These are phyloP conservation scores for Prosopocoilus inquinatus DNA, from an alignment of 2,888 invertebrate species.

Conservation along the genomic window DNA sequence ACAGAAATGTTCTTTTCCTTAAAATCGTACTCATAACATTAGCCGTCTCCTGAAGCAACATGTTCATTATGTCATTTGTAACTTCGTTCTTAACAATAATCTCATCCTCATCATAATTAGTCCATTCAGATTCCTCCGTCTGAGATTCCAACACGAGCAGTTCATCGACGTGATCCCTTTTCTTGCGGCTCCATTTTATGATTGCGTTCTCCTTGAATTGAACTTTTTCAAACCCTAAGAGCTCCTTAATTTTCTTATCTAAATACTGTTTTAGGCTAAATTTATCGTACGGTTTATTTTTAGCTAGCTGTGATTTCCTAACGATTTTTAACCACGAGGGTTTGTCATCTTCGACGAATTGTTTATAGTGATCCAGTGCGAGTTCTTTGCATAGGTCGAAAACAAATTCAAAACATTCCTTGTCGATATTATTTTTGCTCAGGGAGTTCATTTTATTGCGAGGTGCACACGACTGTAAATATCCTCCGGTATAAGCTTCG, in stretches of 20 bases:
- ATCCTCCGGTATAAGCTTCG: conserved; percentile 46
- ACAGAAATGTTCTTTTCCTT: conserved; percentile 25
- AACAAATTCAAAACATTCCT: conserved; percentile 58
- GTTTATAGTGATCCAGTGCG: conserved; percentile 54
- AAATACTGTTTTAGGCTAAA: conserved; percentile 54
- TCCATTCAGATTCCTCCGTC: conserved; percentile 72
- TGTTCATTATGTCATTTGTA: conserved; percentile 58
- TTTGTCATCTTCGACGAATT: conserved; percentile 48
- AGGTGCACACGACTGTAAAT: conserved; percentile 32
- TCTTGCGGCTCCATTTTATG: conserved; percentile 63
- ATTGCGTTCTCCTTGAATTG: conserved; percentile 57
- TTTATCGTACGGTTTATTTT: conserved; percentile 52
- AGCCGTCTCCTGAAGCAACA: conserved; percentile 54
- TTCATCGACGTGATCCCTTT: conserved; percentile 70
- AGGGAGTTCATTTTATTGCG: neutral
- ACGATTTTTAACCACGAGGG: conserved; percentile 57
- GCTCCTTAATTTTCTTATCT: conserved; percentile 54
- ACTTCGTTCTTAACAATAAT: conserved; percentile 63
- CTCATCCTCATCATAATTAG: conserved; percentile 71
- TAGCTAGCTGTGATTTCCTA: conserved; percentile 42
- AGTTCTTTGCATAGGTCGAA: conserved; percentile 64
- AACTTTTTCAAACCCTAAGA: conserved; percentile 56
- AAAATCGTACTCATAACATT: conserved; percentile 36
- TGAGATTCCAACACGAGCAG: conserved; percentile 68
- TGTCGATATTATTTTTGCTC: conserved; percentile 36